phyloP scores from a whole-genome alignment of 2,888 invertebrate genomes.

The Cylindroiulus punctatus region DNA sequence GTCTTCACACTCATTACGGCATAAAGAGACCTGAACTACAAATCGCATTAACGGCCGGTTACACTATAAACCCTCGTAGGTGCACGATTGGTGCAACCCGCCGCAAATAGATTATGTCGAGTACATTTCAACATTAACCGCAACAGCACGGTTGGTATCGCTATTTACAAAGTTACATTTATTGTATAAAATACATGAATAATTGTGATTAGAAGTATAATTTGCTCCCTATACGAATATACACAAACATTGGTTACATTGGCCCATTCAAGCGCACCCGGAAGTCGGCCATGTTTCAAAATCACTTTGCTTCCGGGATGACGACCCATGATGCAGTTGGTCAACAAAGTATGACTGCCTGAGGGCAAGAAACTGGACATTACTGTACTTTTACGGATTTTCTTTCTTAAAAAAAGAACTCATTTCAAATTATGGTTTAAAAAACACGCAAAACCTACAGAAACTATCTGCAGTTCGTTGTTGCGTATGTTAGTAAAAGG shows the following conservation, averaged over 20 bases:
- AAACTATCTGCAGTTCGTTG: neutral
- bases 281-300: neutral
- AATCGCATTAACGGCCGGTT: neutral
- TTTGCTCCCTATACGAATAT: constrained; percentile 42
- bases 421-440: no score
- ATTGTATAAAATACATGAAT: neutral
- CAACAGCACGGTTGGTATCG: no score
- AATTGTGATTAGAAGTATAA: neutral
- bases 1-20: neutral
- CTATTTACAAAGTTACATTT: neutral
- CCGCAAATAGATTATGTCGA: no score
- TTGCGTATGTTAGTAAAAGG: neutral
- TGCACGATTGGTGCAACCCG: neutral
- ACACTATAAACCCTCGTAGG: neutral
- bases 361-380: neutral
- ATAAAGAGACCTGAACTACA: neutral
- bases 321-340: neutral
- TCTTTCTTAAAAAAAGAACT: neutral
- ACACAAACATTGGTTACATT: constrained; percentile 48
- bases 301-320: neutral
- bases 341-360: no score
- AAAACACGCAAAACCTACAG: no score
- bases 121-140: no score
- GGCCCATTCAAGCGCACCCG: neutral
- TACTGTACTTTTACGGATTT: neutral